Evolutionary conservation across 2,888 invertebrate species (phyloP).

Genomic region (Leucophora obtusa): DNA sequence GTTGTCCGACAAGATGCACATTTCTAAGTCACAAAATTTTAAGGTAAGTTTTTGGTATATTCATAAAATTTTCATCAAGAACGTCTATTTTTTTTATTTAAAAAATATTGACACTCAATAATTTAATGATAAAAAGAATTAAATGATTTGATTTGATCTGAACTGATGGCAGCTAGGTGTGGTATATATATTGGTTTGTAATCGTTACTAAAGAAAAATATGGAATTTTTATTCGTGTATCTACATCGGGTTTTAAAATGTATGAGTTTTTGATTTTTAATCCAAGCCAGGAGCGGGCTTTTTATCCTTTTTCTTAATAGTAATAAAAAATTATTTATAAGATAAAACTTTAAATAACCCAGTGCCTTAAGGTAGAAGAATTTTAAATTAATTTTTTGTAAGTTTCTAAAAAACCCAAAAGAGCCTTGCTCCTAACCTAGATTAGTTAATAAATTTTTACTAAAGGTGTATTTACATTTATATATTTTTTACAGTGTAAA

Average conservation of each 20-base stretch:
- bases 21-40: constrained; percentile 82
- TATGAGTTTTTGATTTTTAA: not conserved
- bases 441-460: constrained; percentile 9
- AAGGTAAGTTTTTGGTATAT: constrained; percentile 66
- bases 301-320: constrained; percentile 47
- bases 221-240: not conserved
- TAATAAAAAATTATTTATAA: constrained; percentile 54
- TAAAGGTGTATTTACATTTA: constrained; percentile 62
- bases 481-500: constrained; percentile 1
- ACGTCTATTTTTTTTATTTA: constrained; percentile 17
- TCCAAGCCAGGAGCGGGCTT: constrained; percentile 76
- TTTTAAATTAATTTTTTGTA: constrained; percentile 60
- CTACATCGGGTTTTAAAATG: not conserved
- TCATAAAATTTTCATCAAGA: constrained; percentile 37
- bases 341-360: constrained; percentile 59
- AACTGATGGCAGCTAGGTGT: not conserved
- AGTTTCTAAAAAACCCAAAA: constrained; percentile 36
- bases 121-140: not conserved
- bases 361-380: constrained; percentile 56
- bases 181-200: not conserved
- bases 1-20: constrained; percentile 90
- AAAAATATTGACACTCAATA: constrained; percentile 13
- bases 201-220: not conserved
- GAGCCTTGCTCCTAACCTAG: constrained; percentile 75
- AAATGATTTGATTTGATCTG: constrained; percentile 44